Evolutionary conservation across 2,113 vertebrate genomes (phyloP).

Genomic region (Tenebrosternarchus preto): DNA sequence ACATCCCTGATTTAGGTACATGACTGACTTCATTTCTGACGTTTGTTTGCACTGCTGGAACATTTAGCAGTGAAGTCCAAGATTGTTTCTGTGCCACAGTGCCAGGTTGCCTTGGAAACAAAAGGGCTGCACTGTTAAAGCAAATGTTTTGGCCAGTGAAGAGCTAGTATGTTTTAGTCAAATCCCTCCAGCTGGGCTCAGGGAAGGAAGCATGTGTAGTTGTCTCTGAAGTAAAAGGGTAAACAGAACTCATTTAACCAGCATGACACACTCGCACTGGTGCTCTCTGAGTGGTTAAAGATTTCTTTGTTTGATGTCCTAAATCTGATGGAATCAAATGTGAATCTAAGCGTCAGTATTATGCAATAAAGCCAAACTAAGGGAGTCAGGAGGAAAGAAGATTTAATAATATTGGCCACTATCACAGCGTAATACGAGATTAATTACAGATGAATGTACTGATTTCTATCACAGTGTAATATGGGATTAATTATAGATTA

Average conservation of each 20-base stretch:
- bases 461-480: too few relatives aligned
- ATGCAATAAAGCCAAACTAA: neutral
- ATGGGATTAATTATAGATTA: too few relatives aligned
- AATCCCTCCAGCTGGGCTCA: neutral
- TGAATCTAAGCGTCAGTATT: neutral
- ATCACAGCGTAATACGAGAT: too few relatives aligned
- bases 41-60: slow-evolving; percentile 13
- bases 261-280: neutral
- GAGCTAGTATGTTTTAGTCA: slow-evolving; percentile 31
- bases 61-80: neutral
- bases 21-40: slow-evolving; percentile 17
- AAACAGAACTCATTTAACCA: slow-evolving; percentile 9
- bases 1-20: slow-evolving; percentile 3
- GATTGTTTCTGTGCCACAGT: slow-evolving; percentile 20
- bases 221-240: neutral
- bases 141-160: slow-evolving; percentile 49
- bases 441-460: too few relatives aligned
- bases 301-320: too few relatives aligned
- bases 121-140: slow-evolving; percentile 53
- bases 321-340: neutral
- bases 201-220: neutral
- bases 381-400: too few relatives aligned
- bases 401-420: too few relatives aligned
- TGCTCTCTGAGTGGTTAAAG: neutral
- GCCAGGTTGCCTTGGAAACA: slow-evolving; percentile 63